phyloP scores from a whole-genome alignment of 2,888 invertebrate genomes.

The Agriopis marginaria region DNA sequence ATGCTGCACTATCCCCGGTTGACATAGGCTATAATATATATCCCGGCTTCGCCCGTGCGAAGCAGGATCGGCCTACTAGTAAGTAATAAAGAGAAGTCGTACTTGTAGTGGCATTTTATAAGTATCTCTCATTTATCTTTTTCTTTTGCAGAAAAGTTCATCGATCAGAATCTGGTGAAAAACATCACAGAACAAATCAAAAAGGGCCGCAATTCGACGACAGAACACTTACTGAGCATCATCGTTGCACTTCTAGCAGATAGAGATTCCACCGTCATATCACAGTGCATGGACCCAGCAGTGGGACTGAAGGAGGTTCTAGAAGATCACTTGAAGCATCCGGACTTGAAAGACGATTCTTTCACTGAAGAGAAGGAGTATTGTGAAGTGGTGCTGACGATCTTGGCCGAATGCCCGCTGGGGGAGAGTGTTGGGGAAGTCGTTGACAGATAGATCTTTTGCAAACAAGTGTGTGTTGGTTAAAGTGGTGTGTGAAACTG shows the following conservation, averaged over 20 bases:
- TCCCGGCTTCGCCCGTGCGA: no score
- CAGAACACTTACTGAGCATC: conserved; percentile 70
- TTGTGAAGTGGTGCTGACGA: conserved; percentile 57
- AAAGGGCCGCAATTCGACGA: conserved; percentile 55
- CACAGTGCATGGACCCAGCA: conserved; percentile 58
- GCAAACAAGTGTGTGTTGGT: background rate
- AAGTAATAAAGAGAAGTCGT: background rate
- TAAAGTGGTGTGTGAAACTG: background rate
- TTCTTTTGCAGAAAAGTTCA: conserved; percentile 67
- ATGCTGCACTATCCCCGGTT: no score
- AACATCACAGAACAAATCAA: conserved; percentile 59
- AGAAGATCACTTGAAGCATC: conserved; percentile 56
- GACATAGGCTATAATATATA: no score
- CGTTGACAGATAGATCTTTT: conserved; percentile 66
- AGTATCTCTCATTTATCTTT: background rate
- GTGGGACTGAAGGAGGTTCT: conserved; percentile 58
- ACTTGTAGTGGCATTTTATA: background rate
- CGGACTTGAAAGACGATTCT: conserved; percentile 59
- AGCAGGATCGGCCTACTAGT: no score
- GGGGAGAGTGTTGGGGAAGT: conserved; percentile 51
- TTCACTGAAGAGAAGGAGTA: conserved; percentile 69
- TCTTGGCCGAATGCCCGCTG: conserved; percentile 48
- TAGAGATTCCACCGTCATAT: conserved; percentile 51
- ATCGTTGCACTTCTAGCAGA: conserved; percentile 58
- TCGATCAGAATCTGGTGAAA: conserved; percentile 60